These are phyloP conservation scores for Apodemus agrarius DNA, from an alignment of 2,797 vertebrate species.

Conservation along the genomic window DNA sequence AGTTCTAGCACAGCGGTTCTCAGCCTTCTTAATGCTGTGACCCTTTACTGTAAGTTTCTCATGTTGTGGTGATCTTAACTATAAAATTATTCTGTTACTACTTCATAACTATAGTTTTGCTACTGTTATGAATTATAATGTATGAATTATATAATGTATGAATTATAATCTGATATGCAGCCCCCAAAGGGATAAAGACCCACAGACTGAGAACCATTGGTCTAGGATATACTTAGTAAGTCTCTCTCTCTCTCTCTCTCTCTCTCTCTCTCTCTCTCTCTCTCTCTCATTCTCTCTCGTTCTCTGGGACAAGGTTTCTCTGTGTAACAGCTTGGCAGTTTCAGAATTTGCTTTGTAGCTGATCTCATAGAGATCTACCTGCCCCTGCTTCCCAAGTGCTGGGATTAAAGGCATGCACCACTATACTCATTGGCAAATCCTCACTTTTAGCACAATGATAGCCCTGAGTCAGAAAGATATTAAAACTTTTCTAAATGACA, in stretches of 20 bases:
- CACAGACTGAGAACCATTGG: neutral
- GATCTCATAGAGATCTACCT: neutral
- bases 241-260: neutral
- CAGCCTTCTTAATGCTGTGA: no score
- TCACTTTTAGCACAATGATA: neutral
- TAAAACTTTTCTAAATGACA: conserved; percentile 9
- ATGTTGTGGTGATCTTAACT: no score
- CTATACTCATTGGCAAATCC: neutral
- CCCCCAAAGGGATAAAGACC: no score
- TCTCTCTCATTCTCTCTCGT: neutral
- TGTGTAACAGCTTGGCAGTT: neutral
- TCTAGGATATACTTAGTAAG: neutral
- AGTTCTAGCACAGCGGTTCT: neutral
- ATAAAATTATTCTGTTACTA: no score
- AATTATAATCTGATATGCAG: no score
- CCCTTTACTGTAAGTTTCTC: no score
- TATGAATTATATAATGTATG: no score
- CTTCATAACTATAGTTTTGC: no score
- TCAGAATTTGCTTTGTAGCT: neutral
- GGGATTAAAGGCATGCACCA: no score
- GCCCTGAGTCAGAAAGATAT: conserved; percentile 31
- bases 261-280: no score
- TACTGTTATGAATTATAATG: no score
- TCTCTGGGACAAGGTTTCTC: neutral
- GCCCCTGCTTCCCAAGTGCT: neutral